These are phyloP conservation scores for Leptinotarsa rubiginosa DNA, from an alignment of 2,888 invertebrate genomes.

Conservation along the genomic window DNA sequence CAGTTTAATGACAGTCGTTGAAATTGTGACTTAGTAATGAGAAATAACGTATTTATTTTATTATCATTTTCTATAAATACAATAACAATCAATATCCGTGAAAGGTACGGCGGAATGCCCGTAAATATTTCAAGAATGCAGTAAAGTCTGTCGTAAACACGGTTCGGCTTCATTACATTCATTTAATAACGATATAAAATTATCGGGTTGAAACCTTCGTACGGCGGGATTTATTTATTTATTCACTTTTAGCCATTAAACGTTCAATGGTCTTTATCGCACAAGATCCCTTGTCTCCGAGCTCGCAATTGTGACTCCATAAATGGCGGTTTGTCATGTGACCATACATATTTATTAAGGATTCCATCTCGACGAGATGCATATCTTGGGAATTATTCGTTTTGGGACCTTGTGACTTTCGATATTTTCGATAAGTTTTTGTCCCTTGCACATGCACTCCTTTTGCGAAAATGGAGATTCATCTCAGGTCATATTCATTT, in stretches of 20 bases:
- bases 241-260: constrained; percentile 21
- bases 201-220: constrained; percentile 22
- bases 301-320: constrained; percentile 15
- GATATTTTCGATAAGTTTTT: not conserved
- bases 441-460: too few species aligned
- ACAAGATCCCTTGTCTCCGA: constrained; percentile 13
- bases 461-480: too few species aligned
- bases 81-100: constrained; percentile 30
- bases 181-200: constrained; percentile 37
- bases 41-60: constrained; percentile 15
- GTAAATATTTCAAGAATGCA: constrained; percentile 36
- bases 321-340: constrained; percentile 30
- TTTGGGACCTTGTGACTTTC: constrained; percentile 28
- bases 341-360: constrained; percentile 32
- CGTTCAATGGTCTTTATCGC: constrained; percentile 24
- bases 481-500: too few species aligned
- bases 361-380: constrained; percentile 31
- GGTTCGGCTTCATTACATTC: constrained; percentile 39
- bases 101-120: constrained; percentile 29
- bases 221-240: constrained; percentile 26
- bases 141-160: constrained; percentile 31
- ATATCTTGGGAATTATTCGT: constrained; percentile 32
- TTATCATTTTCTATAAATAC: constrained; percentile 19
- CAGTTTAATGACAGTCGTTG: not conserved
- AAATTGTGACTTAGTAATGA: constrained; percentile 11